phyloP scores from a whole-genome alignment of 2,888 invertebrate species.

The Nymphalis c-album region DNA sequence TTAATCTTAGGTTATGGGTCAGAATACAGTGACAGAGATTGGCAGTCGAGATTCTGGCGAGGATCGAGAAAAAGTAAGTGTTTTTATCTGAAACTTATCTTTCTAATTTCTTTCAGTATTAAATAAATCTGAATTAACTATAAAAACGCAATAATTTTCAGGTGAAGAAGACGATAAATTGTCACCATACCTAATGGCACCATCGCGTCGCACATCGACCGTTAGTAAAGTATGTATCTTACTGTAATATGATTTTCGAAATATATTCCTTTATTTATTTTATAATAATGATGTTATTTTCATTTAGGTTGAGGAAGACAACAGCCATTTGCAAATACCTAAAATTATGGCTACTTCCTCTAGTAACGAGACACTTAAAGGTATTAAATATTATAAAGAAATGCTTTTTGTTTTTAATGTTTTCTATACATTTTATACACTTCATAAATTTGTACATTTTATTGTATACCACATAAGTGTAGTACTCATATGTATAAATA shows the following conservation, averaged over 20 bases:
- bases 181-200: constrained; percentile 68
- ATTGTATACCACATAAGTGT: no score
- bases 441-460: no score
- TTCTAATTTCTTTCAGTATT: no score
- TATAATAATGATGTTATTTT: background rate
- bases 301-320: constrained; percentile 78
- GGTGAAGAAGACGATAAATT: constrained; percentile 76
- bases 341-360: constrained; percentile 87
- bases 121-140: background rate
- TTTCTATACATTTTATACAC: no score
- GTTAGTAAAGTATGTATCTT: constrained; percentile 61
- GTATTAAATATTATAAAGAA: constrained; percentile 57
- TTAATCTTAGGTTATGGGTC: constrained; percentile 84
- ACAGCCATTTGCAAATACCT: constrained; percentile 85
- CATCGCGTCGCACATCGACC: constrained; percentile 67
- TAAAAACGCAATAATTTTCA: constrained; percentile 34
- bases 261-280: background rate
- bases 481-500: no score
- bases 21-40: constrained; percentile 86
- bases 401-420: no score
- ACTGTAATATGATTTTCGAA: background rate
- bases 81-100: constrained; percentile 1
- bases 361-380: constrained; percentile 89
- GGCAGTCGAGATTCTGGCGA: constrained; percentile 84
- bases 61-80: constrained; percentile 70